Conservation (phyloP, 1,140 invertebrate genomes). For the Drosophila albomicans region DNA sequence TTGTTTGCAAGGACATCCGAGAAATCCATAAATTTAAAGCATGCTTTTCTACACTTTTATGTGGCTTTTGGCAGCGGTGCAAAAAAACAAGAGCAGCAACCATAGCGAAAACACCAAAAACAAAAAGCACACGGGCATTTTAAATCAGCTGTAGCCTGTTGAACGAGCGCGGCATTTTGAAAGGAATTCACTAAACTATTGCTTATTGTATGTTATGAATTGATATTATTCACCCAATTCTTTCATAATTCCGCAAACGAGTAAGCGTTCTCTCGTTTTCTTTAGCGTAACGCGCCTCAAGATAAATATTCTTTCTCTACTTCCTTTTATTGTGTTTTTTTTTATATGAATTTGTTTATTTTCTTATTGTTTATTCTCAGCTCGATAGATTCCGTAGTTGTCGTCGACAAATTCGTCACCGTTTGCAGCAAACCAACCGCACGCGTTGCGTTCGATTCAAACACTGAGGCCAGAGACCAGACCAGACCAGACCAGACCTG, state of each 20-base stretch:
- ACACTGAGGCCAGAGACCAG: constrained; percentile 52
- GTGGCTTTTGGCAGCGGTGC: background rate
- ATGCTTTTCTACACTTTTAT: constrained; percentile 54
- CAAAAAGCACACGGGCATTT: constrained; percentile 10
- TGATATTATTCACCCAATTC: constrained; percentile 62
- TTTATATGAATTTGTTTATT: constrained; percentile 35
- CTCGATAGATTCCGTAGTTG: constrained; percentile 28
- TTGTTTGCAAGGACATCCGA: constrained; percentile 77
- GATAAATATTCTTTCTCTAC: background rate
- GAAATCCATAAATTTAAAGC: constrained; percentile 82
- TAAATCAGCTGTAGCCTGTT: constrained; percentile 79
- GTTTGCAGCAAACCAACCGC: constrained; percentile 62
- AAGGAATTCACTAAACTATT: constrained; percentile 19
- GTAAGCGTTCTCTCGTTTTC: constrained; percentile 18
- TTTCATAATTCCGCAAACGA: constrained; percentile 65
- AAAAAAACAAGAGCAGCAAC: constrained; percentile 1
- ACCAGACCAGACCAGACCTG: constrained; percentile 3
- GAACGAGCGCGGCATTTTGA: constrained; percentile 53
- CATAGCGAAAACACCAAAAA: constrained; percentile 5
- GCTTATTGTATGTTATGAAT: background rate
- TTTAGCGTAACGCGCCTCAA: constrained; percentile 22
- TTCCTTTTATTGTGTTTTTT: background rate
- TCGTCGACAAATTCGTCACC: constrained; percentile 16
- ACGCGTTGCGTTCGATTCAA: constrained; percentile 58
- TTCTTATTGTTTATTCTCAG: constrained; percentile 36